Conservation (phyloP, 2,797 vertebrate species). For the Synanceia verrucosa region DNA sequence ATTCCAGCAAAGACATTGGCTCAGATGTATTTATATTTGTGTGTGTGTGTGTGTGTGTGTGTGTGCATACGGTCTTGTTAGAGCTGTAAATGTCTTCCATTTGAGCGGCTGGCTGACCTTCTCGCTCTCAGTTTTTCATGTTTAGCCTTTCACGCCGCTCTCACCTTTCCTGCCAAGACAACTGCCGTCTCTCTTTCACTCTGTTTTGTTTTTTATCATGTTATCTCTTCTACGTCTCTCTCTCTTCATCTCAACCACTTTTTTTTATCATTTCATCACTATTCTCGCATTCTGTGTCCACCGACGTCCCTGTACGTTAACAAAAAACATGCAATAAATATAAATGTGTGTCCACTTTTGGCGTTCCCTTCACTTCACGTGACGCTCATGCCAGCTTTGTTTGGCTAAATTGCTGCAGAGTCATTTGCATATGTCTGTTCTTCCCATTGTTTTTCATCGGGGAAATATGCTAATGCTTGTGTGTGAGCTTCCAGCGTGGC, state of each 20-base stretch:
- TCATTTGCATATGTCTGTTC: conserved; percentile 75
- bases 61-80: conserved; percentile 76
- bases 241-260: neutral
- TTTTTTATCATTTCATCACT: neutral
- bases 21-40: conserved; percentile 71
- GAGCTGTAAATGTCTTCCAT: conserved; percentile 84
- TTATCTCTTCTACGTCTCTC: too few relatives aligned
- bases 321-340: neutral
- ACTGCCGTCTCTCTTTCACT: conserved; percentile 9
- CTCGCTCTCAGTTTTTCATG: conserved; percentile 72
- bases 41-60: conserved; percentile 28
- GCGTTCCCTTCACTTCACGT: conserved; percentile 22
- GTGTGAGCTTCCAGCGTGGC: conserved; percentile 3
- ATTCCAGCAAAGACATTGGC: conserved; percentile 83
- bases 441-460: conserved; percentile 72
- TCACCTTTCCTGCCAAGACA: conserved; percentile 73
- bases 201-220: too few relatives aligned
- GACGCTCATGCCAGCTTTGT: conserved; percentile 66
- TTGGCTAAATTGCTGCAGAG: conserved; percentile 72
- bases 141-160: conserved; percentile 68
- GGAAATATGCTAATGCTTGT: conserved; percentile 71
- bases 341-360: neutral
- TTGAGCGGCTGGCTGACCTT: conserved; percentile 85
- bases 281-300: too few relatives aligned
- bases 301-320: neutral